Evolutionary conservation across 2,888 invertebrate genomes (phyloP).

Genomic region (Beris chalybata): DNA sequence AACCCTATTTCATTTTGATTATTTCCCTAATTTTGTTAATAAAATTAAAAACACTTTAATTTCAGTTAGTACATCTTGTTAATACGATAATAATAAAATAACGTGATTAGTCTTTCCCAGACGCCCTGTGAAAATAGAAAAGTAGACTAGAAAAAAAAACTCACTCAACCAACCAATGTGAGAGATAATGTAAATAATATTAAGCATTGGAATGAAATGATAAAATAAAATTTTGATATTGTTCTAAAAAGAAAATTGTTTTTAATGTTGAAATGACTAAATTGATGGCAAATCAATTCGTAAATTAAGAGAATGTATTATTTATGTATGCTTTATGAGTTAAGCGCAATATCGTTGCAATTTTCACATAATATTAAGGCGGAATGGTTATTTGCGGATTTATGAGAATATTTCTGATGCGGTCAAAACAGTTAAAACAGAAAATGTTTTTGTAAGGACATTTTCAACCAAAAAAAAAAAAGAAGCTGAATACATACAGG

Average conservation of each 20-base stretch:
- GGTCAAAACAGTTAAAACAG: too few species aligned
- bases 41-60: neutral
- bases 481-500: constrained; percentile 21
- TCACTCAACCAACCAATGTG: constrained; percentile 21
- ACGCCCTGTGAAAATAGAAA: constrained; percentile 51
- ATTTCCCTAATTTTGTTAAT: constrained; percentile 8
- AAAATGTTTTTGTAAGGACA: too few species aligned
- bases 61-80: constrained; percentile 18
- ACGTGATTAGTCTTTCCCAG: constrained; percentile 58
- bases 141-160: constrained; percentile 32
- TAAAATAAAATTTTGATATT: constrained; percentile 8
- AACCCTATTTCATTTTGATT: constrained; percentile 9
- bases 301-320: too few species aligned
- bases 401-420: too few species aligned
- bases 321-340: too few species aligned
- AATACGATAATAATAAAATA: constrained; percentile 40
- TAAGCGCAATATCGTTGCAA: neutral
- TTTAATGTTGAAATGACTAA: too few species aligned
- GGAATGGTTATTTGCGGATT: too few species aligned
- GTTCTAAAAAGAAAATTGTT: too few species aligned
- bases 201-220: constrained; percentile 33
- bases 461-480: neutral
- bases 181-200: constrained; percentile 7
- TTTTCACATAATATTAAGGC: constrained; percentile 22
- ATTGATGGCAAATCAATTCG: too few species aligned